Conservation (phyloP, 2,888 invertebrate genomes). For the Hanleya hanleyi region DNA sequence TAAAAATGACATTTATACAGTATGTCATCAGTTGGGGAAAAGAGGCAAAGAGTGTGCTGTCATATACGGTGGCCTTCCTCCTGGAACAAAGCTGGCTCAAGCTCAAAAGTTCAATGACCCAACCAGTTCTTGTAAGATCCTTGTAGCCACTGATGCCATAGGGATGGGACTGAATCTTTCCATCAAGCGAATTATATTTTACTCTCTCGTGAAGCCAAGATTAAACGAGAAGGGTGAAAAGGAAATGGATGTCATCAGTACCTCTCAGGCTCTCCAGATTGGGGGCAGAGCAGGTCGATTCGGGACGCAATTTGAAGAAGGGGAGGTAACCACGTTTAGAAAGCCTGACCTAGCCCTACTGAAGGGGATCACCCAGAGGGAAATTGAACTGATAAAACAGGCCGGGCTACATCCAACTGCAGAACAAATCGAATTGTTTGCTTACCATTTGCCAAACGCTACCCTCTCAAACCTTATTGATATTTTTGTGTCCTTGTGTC, state of each 20-base stretch:
- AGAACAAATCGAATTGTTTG: slow-evolving; percentile 98
- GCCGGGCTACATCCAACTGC: slow-evolving; percentile 95
- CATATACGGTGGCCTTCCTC: slow-evolving; percentile 98
- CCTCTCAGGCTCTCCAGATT: slow-evolving; percentile 96
- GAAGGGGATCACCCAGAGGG: slow-evolving; percentile 79
- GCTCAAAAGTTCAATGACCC: slow-evolving; percentile 98
- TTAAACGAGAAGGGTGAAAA: slow-evolving; percentile 89
- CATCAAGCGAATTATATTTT: slow-evolving; percentile 94
- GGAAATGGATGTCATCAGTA: slow-evolving; percentile 90
- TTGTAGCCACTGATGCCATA: slow-evolving; percentile 99
- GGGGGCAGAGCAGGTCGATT: slow-evolving; percentile 87
- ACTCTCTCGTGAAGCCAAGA: slow-evolving; percentile 89
- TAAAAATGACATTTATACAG: slow-evolving; percentile 95
- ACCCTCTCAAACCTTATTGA: slow-evolving; percentile 96
- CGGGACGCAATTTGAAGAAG: slow-evolving; percentile 76
- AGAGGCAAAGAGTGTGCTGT: slow-evolving; percentile 94
- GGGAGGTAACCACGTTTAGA: slow-evolving; percentile 88
- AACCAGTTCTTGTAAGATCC: slow-evolving; percentile 83
- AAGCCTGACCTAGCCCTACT: slow-evolving; percentile 87
- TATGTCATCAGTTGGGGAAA: slow-evolving; percentile 82
- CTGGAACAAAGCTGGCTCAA: slow-evolving; percentile 95
- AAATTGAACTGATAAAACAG: slow-evolving; percentile 82
- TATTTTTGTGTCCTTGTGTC: slow-evolving; percentile 93
- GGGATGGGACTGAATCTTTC: slow-evolving; percentile 99
- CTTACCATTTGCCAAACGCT: slow-evolving; percentile 95